Evolutionary conservation across 2,888 invertebrate genomes (phyloP), one percentile per base, ranked within the genome.

Genomic region (Leptinotarsa tumamoca): DNA sequence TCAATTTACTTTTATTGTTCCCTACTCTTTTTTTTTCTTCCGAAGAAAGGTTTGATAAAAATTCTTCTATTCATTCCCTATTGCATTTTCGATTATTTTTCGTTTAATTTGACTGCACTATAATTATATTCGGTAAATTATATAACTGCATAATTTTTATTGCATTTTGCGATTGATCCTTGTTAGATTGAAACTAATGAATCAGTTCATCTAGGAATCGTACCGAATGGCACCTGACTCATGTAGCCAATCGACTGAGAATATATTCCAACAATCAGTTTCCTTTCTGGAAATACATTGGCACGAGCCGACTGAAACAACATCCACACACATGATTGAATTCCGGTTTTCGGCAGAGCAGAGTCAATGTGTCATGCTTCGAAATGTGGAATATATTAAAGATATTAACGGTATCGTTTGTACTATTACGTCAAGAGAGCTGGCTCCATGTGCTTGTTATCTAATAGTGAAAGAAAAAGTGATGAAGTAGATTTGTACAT

Each of bases 331-430:
- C 27, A 21, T 21, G 17, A 52, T 15, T 15, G 49, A 70, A 70
- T 58, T 58, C 23, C 27, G 21, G 17, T 49, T 50, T 58, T 15
- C 23, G 14, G 58, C 23, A 17, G 49, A 17, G 4, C 15, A 70
- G 7, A 70, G 49, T 18, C 61, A 33, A 27, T 33, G 23, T 63
- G n/a, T 43, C 15, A 49, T 49, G 4, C 27, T 10, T n/a, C 63
- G 63, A 63, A 63, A 63, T 15, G 63, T 52, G 50, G 18, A 71
- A 71, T 51, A 58, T 66, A 66, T 72, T 43, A 84, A 70, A 90
- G 90, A 85, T 90, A 86, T 78, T 89, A 83, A 79, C 77, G 77
- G 75, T 79, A 67, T 49, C 50, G 66, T 75, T 70, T 72, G 75
- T 77, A 73, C 49, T 23, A 49, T 50, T 33, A 52, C 63, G n/a